These are phyloP conservation scores for Lysandra coridon DNA, from an alignment of 2,888 invertebrate species.

Conservation along the genomic window DNA sequence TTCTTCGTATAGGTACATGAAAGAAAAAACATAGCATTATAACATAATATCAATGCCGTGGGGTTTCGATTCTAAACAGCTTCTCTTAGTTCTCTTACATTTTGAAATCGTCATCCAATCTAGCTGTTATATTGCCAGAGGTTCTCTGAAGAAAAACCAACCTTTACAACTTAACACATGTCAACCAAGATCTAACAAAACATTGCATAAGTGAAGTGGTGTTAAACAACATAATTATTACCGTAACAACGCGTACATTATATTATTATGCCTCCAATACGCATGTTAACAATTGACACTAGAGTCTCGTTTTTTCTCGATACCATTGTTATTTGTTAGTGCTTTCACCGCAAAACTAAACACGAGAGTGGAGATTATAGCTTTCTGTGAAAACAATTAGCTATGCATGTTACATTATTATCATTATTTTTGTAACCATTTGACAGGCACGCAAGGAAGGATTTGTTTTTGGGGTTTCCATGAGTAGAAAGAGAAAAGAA, in stretches of 20 bases:
- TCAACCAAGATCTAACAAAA: too few relatives aligned
- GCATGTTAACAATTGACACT: background rate
- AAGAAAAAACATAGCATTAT: too few relatives aligned
- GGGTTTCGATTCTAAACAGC: too few relatives aligned
- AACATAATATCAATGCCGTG: too few relatives aligned
- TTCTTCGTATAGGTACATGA: too few relatives aligned
- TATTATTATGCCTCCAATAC: background rate
- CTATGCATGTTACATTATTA: background rate
- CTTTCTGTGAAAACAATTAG: conserved; percentile 12
- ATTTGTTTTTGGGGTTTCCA: background rate
- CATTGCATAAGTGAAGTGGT: too few relatives aligned
- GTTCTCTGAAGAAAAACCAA: too few relatives aligned
- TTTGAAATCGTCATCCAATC: too few relatives aligned
- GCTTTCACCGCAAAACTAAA: conserved; percentile 2
- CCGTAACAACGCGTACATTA: background rate
- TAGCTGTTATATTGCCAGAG: too few relatives aligned
- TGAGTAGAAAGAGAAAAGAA: too few relatives aligned
- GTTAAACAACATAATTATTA: background rate
- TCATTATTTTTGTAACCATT: background rate
- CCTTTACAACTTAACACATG: too few relatives aligned
- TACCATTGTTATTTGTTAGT: background rate
- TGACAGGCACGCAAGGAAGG: background rate
- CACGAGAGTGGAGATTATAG: background rate
- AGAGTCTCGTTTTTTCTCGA: conserved; percentile 12
- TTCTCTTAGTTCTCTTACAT: too few relatives aligned